Conservation (phyloP, 2,113 vertebrate genomes). For the Neopipo cinnamomea region DNA sequence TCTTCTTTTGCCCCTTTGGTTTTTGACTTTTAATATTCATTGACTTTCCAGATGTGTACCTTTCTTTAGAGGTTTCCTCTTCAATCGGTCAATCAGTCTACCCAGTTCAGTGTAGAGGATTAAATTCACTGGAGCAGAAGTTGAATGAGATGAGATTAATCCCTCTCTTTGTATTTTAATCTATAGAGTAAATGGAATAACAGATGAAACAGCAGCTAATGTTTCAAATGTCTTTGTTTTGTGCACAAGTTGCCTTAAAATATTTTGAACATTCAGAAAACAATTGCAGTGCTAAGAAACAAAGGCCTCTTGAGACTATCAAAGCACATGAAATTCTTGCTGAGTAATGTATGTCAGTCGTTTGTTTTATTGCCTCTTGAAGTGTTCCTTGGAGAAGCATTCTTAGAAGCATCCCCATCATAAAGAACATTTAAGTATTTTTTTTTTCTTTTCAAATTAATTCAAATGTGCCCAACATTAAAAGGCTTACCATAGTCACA, state of each 20-base stretch:
- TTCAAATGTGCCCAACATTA: not conserved
- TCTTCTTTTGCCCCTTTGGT: not conserved
- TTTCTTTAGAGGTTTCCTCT: not conserved
- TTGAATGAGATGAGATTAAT: not conserved
- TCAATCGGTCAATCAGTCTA: not conserved
- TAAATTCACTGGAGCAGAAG: not conserved
- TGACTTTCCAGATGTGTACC: not conserved
- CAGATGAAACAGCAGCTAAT: not conserved
- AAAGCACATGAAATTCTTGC: not conserved
- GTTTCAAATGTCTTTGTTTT: not conserved
- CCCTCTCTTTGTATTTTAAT: not conserved
- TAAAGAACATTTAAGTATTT: not conserved
- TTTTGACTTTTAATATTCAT: not conserved
- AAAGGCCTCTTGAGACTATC: not conserved
- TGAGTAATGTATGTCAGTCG: not conserved
- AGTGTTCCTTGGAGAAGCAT: not conserved
- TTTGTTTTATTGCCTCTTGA: conserved; percentile 1
- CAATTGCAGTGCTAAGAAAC: not conserved
- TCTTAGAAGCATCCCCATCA: not conserved
- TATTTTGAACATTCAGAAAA: not conserved
- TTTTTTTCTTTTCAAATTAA: not conserved
- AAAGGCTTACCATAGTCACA: not conserved
- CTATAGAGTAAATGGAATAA: not conserved
- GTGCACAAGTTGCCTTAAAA: not conserved
- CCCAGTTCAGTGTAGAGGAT: not conserved